Conservation (phyloP, 1,140 invertebrate species). For the Dinoponera quadriceps region DNA sequence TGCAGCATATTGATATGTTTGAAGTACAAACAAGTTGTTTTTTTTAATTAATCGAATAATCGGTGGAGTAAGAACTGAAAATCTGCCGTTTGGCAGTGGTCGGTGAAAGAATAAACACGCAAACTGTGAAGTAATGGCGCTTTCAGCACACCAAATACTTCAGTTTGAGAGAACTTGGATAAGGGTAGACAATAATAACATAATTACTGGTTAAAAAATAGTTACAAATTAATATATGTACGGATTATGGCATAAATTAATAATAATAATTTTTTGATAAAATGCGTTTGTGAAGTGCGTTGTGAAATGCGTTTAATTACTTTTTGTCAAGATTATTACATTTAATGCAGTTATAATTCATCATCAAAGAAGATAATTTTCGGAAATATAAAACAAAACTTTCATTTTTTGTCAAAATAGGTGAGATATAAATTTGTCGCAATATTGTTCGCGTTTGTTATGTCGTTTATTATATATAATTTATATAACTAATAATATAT, state of each 20-base stretch:
- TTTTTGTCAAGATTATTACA: no score
- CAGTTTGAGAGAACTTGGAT: no score
- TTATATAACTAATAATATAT: no score
- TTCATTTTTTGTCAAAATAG: not conserved
- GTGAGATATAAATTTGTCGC: not conserved
- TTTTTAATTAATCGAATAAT: not conserved
- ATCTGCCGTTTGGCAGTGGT: not conserved
- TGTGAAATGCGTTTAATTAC: no score
- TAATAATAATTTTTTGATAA: not conserved
- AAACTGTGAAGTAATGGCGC: not conserved
- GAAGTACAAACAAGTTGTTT: constrained; percentile 9
- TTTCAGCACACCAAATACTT: not conserved
- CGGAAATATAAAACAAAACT: no score
- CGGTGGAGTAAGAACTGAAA: not conserved
- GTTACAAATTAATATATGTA: not conserved
- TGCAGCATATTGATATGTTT: not conserved
- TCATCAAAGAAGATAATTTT: not conserved
- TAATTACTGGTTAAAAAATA: not conserved
- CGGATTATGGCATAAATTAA: not conserved
- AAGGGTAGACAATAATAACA: not conserved
- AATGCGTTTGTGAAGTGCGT: not conserved
- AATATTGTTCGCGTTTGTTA: not conserved
- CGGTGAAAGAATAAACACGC: not conserved
- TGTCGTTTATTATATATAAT: not conserved
- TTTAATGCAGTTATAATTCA: not conserved